phyloP scores from a whole-genome alignment of 92 coral and sea anemone genomes.

The Metridium senile region DNA sequence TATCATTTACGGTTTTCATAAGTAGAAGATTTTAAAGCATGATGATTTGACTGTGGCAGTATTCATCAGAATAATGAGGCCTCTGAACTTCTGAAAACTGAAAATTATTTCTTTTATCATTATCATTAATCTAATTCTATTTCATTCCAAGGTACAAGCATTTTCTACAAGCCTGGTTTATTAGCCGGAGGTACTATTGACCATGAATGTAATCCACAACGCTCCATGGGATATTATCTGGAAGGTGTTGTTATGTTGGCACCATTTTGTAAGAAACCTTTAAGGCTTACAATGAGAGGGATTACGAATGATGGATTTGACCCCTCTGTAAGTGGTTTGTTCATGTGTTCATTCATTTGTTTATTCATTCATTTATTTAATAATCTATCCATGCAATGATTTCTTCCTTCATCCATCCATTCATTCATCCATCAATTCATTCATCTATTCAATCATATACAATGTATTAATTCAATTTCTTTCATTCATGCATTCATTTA shows the following conservation, averaged over 20 bases:
- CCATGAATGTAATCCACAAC: slow-evolving; percentile 88
- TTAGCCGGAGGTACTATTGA: slow-evolving; percentile 88
- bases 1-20: too few relatives aligned
- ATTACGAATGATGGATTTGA: slow-evolving; percentile 90
- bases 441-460: too few relatives aligned
- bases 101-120: neutral
- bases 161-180: slow-evolving; percentile 94
- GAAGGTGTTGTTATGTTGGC: slow-evolving; percentile 90
- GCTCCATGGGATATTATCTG: slow-evolving; percentile 90
- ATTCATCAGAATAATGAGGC: too few relatives aligned
- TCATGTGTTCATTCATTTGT: neutral
- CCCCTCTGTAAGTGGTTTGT: slow-evolving; percentile 75
- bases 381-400: too few relatives aligned
- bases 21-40: too few relatives aligned
- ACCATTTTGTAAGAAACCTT: slow-evolving; percentile 96
- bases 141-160: slow-evolving; percentile 69
- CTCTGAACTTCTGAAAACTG: too few relatives aligned
- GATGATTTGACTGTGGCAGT: too few relatives aligned
- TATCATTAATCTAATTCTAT: neutral
- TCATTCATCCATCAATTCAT: too few relatives aligned
- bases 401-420: too few relatives aligned
- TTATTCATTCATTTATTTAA: too few relatives aligned
- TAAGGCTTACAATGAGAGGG: slow-evolving; percentile 81
- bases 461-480: too few relatives aligned
- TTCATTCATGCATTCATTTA: too few relatives aligned